Base-by-base conservation (phyloP, 2,888 invertebrate genomes). In the Trissolcus japonicus region DNA sequence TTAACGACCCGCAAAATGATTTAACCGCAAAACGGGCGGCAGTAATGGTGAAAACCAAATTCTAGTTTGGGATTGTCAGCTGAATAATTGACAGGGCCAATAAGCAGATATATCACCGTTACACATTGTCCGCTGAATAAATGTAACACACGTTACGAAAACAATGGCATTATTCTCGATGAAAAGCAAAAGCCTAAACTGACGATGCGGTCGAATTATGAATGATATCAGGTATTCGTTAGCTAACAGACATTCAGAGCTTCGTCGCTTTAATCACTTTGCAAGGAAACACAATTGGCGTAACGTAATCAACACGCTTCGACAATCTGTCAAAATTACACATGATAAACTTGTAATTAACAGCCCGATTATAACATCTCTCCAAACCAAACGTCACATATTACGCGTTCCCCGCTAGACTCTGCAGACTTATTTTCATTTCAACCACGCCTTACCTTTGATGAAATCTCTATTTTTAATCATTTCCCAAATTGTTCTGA, bases 161-260 rank as follows among this genome's bases (percentile, higher is more conserved):
- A 65, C 65, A 72, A 72, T 65, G 41, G 50, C 60, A 60, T 72
- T 65, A 72, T 72, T 72, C 41, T 53, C 65, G 65, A 65, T 72
- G 59, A 73, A 73, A 66, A 63, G 54, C 41, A 56, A 25, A 61
- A 61, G 60, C 60, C 55, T 21, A 29, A 41, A 60, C 13, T 55
- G 65, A 60, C 43, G 73, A 53, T 61, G 25, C 60, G 50, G 43
- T 55, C 60, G 29, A 73, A 73, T 61, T 73, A 73, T 73, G 48
- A 73, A 73, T 60, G 59, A 72, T 72, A 72, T 72, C 65, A 63
- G 25, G 56, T 41, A 62, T 62, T 54, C 61, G 68, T 69, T 62
- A 56, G 50, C 41, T 56, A 69, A 69, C 41, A 43, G 62, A 50
- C 35, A 62, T 61, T 62, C 56, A 55, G 6, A 62, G 62, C 55